Evolutionary conservation across 2,113 vertebrate genomes (phyloP), one percentile per base, ranked within the genome.

Genomic region (Perccottus glenii): DNA sequence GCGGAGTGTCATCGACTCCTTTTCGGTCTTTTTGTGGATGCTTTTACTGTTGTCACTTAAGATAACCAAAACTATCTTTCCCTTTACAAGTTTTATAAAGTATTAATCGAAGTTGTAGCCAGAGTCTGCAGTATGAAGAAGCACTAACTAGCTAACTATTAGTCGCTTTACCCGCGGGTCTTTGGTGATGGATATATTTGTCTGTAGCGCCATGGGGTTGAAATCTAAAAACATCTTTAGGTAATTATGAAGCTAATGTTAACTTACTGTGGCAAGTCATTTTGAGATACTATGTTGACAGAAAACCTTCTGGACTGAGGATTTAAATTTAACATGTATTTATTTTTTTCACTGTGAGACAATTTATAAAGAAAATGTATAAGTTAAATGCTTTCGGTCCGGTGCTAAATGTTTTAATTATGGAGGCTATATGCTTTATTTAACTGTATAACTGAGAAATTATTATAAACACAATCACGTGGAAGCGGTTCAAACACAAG

Each of bases 101-200:
- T 40, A 40, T 40, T 40, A 40, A 40, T 40, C 38, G 38, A 40
- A 40, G 38, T 40, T 40, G 38, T 40, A 40, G 8, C 38, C 38
- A 40, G 38, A 40, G 5, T 40, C 5, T 40, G 59, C 14, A 2
- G 19, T 27, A 27, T 27, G 19, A 27, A 2, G 5, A n/a, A 4
- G 43, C 0, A 58, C 2, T 59, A 33, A 58, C 40, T 33, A 27
- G 68, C 75, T 85, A 76, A 55, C 77, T 27, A 36, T 45, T 72
- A 36, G 64, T 64, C 60, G 50, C 74, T 36, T 57, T 44, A 12
- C 46, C 46, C 15, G 14, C 16, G 56, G 45, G 3, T 43, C 38
- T 33, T 32, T 36, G 19, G 16, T 15, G 32, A n/a, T 38, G 59
- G 73, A 57, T 36, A 53, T 52, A 16, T 49, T 27, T 27, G 19